Evolutionary conservation across 2,888 invertebrate species (phyloP).

Genomic region (Spialia ferax): DNA sequence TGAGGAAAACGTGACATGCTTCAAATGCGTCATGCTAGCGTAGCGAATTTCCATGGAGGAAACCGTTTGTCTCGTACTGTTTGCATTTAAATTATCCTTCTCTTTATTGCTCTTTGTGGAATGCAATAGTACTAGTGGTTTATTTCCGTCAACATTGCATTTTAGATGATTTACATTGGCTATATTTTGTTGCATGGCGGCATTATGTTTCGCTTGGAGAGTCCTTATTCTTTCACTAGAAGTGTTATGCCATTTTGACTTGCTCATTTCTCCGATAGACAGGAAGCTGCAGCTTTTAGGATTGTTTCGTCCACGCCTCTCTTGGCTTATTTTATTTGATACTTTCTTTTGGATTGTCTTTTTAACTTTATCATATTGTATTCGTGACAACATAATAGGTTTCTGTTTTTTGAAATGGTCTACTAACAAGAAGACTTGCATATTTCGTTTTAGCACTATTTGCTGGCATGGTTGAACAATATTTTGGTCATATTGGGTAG

Average conservation of each 20-base stretch:
- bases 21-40: constrained; percentile 55
- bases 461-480: constrained; percentile 2
- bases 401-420: constrained; percentile 63
- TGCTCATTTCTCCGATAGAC: constrained; percentile 54
- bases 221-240: constrained; percentile 13
- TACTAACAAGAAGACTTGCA: constrained; percentile 64
- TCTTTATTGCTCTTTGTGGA: neutral
- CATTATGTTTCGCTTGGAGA: constrained; percentile 19
- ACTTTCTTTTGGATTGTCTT: constrained; percentile 59
- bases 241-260: constrained; percentile 11
- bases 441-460: constrained; percentile 59
- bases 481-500: constrained; percentile 17
- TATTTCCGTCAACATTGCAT: constrained; percentile 7
- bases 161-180: neutral
- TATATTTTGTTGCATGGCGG: neutral
- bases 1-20: constrained; percentile 59
- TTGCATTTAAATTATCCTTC: constrained; percentile 10
- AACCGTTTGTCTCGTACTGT: constrained; percentile 50
- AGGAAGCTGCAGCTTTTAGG: constrained; percentile 46
- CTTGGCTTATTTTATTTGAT: constrained; percentile 42
- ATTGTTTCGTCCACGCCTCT: constrained; percentile 41
- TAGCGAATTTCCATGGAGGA: constrained; percentile 66
- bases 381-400: constrained; percentile 63
- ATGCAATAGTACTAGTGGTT: constrained; percentile 10
- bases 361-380: constrained; percentile 72